Base-by-base conservation (phyloP, 1,140 invertebrate species). In the Ctenoplectra terminalis region DNA sequence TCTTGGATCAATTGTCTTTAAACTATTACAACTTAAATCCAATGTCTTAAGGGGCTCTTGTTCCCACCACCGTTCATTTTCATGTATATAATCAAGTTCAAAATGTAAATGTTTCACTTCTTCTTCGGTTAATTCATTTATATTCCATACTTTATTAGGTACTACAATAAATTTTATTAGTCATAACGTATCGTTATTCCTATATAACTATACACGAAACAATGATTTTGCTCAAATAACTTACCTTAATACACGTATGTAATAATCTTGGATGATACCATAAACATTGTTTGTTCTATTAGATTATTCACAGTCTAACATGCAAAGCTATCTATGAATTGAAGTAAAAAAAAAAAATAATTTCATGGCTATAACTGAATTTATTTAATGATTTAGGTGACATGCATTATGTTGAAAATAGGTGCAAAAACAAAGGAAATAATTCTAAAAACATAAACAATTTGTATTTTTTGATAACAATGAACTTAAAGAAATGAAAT, bases 1-100 rank as follows among this genome's bases (percentile, higher is more conserved):
- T 89, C 96, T 95, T 37, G 95, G 92, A 76, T 97, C 95, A 71
- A 98, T 92, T 58, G 90, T 90, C 63, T 94, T 95, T 64, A 98
- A 92, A 52, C 94, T 94, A 90, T 98, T 98, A 6, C 95, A 97
- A 82, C 97, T 97, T 48, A 98, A 93, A 90, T 98, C 97, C 72
- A 98, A 94, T 88, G 96, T 96, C 66, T 95, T 97, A 7, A 98
- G 92, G 3, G 96, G 95, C 83, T 96, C 96, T 88, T 96, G 95
- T 91, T 97, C 97, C 98, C 98, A 98, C 98, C 98, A 99, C 63
- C 95, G 95, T 76, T 95, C 95, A 58, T 95, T 94, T 50, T 95
- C 95, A 56, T 96, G 95, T 81, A 96, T 94, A 84, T 96, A 95
- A 89, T 97, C 96, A 13, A 97, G 93, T 43, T 95, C 94, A 88